Evolutionary conservation across 2,113 vertebrate genomes (phyloP).

Genomic region (Colistium nudipinnis): DNA sequence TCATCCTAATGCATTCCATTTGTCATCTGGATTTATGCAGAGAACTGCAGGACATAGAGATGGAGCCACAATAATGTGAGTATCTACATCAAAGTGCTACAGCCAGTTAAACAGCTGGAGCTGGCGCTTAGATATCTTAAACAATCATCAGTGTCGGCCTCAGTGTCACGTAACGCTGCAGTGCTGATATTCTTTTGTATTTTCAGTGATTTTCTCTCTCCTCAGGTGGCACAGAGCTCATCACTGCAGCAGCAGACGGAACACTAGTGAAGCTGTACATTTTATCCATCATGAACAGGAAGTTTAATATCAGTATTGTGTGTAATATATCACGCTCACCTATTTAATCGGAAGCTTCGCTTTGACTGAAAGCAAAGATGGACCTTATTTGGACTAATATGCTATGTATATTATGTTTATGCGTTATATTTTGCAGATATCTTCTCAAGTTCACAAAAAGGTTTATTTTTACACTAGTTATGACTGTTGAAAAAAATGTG

Average conservation of each 20-base stretch:
- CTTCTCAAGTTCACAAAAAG: constrained; percentile 50
- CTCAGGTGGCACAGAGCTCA: constrained; percentile 20
- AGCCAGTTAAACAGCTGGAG: constrained; percentile 13
- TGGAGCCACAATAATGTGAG: constrained; percentile 68
- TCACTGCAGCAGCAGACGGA: constrained; percentile 28
- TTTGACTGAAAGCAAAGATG: constrained; percentile 52
- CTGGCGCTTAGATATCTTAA: not conserved
- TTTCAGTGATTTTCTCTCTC: constrained; percentile 15
- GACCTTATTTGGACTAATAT: constrained; percentile 56
- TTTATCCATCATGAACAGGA: constrained; percentile 33
- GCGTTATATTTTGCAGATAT: constrained; percentile 55
- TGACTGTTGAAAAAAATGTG: constrained; percentile 56
- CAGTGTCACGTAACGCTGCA: not conserved
- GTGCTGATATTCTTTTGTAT: constrained; percentile 16
- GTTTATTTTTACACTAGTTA: constrained; percentile 65
- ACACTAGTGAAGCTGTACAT: constrained; percentile 55
- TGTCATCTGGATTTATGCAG: constrained; percentile 40
- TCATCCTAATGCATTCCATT: constrained; percentile 9
- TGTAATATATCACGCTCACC: constrained; percentile 53
- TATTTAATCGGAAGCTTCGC: constrained; percentile 62
- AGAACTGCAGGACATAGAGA: constrained; percentile 51
- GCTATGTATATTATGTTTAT: constrained; percentile 71
- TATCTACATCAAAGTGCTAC: constrained; percentile 8
- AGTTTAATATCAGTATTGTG: constrained; percentile 34
- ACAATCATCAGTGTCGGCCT: not conserved